phyloP scores from a whole-genome alignment of 2,888 invertebrate species.

The Morpho deidamia region DNA sequence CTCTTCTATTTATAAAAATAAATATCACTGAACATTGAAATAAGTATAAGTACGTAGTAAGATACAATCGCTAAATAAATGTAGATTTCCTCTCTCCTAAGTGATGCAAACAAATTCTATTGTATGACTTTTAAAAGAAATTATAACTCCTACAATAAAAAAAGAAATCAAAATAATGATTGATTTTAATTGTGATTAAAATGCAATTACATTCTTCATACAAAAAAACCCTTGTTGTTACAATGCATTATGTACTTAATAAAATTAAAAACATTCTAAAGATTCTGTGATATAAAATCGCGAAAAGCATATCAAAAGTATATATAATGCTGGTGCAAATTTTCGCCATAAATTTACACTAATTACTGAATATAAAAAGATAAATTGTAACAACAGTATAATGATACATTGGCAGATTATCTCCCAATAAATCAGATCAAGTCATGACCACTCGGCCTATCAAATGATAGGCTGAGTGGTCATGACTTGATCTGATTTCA shows the following conservation, averaged over 20 bases:
- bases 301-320: constrained; percentile 24
- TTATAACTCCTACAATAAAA: constrained; percentile 8
- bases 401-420: constrained; percentile 14
- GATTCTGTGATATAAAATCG: constrained; percentile 41
- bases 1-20: constrained; percentile 3
- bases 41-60: background rate
- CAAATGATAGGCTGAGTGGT: background rate
- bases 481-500: background rate
- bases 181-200: constrained; percentile 56
- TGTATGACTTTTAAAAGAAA: background rate
- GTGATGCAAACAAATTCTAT: background rate
- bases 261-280: constrained; percentile 42
- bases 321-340: background rate
- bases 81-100: background rate
- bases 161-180: constrained; percentile 35
- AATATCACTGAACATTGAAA: constrained; percentile 5
- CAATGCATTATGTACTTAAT: constrained; percentile 42
- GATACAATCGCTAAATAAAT: background rate
- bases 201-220: constrained; percentile 52
- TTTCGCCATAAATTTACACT: constrained; percentile 8
- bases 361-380: constrained; percentile 20
- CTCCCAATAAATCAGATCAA: background rate
- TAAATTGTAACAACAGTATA: constrained; percentile 11
- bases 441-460: background rate
- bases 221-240: constrained; percentile 53